Evolutionary conservation across 2,113 vertebrate species (phyloP), one percentile per base, ranked within the genome.

Genomic region (Noturus placidus): DNA sequence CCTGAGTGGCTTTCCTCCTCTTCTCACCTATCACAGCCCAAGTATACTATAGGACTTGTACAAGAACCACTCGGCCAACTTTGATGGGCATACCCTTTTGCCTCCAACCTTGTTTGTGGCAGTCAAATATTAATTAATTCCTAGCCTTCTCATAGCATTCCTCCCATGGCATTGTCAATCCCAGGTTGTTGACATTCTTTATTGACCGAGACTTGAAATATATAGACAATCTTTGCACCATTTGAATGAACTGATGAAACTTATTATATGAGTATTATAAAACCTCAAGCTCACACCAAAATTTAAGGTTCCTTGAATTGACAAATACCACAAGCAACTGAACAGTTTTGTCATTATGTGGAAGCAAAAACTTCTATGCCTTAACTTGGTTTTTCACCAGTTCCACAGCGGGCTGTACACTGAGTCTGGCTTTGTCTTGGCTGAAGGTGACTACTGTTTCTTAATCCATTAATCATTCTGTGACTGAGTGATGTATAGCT

Each of bases 341-440:
- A 7, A 15, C 67, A 33, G 3, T 27, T 57, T 83, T 20, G 33
- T 42, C 52, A 42, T 63, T 74, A 20, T 30, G 38, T 63, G n/a
- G 8, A 76, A 61, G 50, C 5, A 20, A 25, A 81, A 65, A 20
- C 3, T 27, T 22, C 46, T 89, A 85, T 93, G 92, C 93, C 94
- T 97, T 95, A 95, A 95, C 93, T 3, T 10, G 3, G 0, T 81
- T 85, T 84, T 76, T 88, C 30, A 99, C 98, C 98, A 99, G 96
- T 99, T 99, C 92, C 98, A 99, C 84, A 99, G 96, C 67, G 98
- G 98, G 33, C 93, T 99, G 13, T 99, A 99, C 82, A 99, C 98
- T 33, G 98, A 99, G 67, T 97, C 96, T 0, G 97, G 96, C 93
- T 99, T 99, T 92, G 98, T 99, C 79, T 92, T 99, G 92, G 97